Evolutionary conservation across 2,888 invertebrate species (phyloP).

Genomic region (Apodemia hepburni): DNA sequence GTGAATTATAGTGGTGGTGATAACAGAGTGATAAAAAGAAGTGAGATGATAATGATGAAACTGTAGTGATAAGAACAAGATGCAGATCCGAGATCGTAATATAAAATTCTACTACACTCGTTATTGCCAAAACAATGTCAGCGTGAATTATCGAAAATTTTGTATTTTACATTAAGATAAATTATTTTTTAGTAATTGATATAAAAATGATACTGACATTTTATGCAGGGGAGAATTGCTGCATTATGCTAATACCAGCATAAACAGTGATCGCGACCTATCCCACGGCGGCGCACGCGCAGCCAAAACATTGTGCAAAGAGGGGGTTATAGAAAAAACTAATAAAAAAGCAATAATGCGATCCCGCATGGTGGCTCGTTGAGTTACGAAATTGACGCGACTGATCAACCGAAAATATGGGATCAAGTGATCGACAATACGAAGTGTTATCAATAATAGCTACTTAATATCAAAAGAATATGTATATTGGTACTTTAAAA

Average conservation of each 20-base stretch:
- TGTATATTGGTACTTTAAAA: neutral
- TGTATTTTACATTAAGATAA: conserved; percentile 1
- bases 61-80: neutral
- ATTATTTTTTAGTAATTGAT: conserved; percentile 21
- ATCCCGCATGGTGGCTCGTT: conserved; percentile 78
- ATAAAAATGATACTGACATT: conserved; percentile 40
- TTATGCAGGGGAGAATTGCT: conserved; percentile 21
- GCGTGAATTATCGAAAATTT: neutral
- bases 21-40: too few species aligned
- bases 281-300: conserved; percentile 66
- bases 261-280: conserved; percentile 66
- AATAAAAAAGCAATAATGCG: conserved; percentile 79
- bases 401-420: conserved; percentile 58
- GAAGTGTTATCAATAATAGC: conserved; percentile 22
- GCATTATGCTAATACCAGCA: conserved; percentile 79
- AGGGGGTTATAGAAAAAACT: conserved; percentile 66
- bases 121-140: neutral
- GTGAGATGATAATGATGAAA: neutral
- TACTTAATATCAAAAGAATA: conserved; percentile 1
- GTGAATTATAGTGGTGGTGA: too few species aligned
- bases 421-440: conserved; percentile 34
- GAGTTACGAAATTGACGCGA: conserved; percentile 67
- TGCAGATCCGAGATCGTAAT: too few species aligned
- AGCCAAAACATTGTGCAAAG: conserved; percentile 65
- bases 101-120: neutral